Conservation (phyloP, 2,113 vertebrate species). For the Oryzias javanicus region DNA sequence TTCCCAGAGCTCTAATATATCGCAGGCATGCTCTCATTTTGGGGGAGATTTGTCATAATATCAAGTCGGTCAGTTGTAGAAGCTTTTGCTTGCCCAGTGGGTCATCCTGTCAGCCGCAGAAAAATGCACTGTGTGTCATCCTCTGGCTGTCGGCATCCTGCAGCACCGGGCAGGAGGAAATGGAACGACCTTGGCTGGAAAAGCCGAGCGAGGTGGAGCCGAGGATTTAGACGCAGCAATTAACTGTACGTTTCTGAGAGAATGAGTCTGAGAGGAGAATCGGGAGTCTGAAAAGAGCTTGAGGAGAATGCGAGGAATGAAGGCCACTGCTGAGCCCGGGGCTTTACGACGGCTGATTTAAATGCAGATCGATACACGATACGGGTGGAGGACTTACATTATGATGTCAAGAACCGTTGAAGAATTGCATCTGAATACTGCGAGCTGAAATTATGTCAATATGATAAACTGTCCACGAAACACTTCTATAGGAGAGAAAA, state of each 20-base stretch:
- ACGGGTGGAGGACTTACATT: background rate
- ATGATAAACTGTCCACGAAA: background rate
- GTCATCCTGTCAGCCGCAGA: conserved; percentile 66
- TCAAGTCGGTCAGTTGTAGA: conserved; percentile 42
- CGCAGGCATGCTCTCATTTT: conserved; percentile 59
- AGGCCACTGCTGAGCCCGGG: background rate
- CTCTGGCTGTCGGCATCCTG: conserved; percentile 30
- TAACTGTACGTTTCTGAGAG: conserved; percentile 5
- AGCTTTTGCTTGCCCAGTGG: conserved; percentile 61
- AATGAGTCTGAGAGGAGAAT: conserved; percentile 1
- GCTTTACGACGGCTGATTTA: background rate
- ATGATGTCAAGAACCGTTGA: background rate
- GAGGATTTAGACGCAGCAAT: conserved; percentile 16
- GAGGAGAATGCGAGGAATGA: background rate
- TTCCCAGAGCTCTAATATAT: conserved; percentile 57
- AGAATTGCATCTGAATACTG: background rate
- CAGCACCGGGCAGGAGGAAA: conserved; percentile 25
- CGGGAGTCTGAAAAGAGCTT: conserved; percentile 12
- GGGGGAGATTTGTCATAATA: conserved; percentile 74
- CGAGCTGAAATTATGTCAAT: background rate
- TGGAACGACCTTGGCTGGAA: conserved; percentile 44
- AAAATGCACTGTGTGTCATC: conserved; percentile 56
- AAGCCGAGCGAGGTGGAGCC: conserved; percentile 28
- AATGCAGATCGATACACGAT: background rate
- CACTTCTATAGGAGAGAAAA: background rate